Evolutionary conservation across 2,888 invertebrate genomes (phyloP).

Genomic region (Xestobium rufovillosum): DNA sequence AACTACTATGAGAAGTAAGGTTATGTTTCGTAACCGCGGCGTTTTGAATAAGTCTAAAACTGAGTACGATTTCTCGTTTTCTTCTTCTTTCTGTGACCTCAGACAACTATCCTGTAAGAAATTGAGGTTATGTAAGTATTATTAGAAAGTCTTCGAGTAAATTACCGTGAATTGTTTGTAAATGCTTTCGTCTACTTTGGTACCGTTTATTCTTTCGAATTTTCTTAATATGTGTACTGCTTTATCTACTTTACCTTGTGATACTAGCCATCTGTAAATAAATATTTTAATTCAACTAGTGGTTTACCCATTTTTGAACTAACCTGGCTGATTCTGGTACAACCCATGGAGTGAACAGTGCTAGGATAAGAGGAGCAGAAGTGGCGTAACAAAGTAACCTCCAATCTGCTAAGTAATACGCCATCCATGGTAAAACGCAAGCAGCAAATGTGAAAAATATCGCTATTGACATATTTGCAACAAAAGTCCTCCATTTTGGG

Average conservation of each 20-base stretch:
- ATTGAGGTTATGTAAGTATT: conserved; percentile 2
- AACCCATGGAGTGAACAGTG: conserved; percentile 64
- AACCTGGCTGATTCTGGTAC: conserved; percentile 83
- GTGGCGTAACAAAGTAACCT: conserved; percentile 67
- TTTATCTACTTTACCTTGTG: conserved; percentile 74
- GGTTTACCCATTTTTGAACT: too few species aligned
- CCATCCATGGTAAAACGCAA: conserved; percentile 76
- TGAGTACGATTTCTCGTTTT: conserved; percentile 62
- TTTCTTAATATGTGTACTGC: conserved; percentile 70
- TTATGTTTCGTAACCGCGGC: conserved; percentile 66
- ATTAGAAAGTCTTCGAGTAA: conserved; percentile 16
- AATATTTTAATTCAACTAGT: conserved; percentile 1
- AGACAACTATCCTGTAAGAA: conserved; percentile 55
- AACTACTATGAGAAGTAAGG: conserved; percentile 69
- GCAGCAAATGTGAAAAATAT: conserved; percentile 80
- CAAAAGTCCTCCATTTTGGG: conserved; percentile 83
- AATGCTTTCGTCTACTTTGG: conserved; percentile 63
- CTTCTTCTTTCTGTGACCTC: conserved; percentile 63
- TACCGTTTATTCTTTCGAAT: conserved; percentile 72
- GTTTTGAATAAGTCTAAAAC: conserved; percentile 74
- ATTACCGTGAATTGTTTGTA: conserved; percentile 68
- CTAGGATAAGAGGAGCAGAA: conserved; percentile 67
- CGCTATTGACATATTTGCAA: conserved; percentile 87
- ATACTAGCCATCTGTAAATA: conserved; percentile 69
- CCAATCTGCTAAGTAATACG: conserved; percentile 74